Conservation (phyloP, 2,797 vertebrate species). For the Sebastes vulpes region DNA sequence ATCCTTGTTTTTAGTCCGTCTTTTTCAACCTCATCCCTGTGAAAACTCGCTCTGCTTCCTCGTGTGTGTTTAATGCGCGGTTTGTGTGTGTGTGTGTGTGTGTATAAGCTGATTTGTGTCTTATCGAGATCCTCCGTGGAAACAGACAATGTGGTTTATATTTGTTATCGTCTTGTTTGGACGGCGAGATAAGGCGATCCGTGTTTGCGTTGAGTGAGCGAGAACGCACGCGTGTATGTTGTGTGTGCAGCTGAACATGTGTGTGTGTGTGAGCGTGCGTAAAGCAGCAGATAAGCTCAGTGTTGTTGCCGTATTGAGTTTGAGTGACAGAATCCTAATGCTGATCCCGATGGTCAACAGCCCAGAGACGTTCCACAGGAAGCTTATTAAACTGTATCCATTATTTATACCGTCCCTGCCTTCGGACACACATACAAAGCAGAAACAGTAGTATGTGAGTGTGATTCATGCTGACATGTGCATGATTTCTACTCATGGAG, state of each 20-base stretch:
- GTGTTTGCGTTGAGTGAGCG: constrained; percentile 28
- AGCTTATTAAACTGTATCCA: constrained; percentile 77
- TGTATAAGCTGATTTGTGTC: constrained; percentile 80
- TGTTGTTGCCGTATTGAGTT: constrained; percentile 54
- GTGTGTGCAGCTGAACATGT: not conserved
- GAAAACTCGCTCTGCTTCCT: constrained; percentile 7
- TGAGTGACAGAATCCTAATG: constrained; percentile 76
- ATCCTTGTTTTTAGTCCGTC: constrained; percentile 49
- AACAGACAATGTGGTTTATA: constrained; percentile 80
- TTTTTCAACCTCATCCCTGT: constrained; percentile 4
- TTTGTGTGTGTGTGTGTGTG: constrained; percentile 10
- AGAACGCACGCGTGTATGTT: not conserved
- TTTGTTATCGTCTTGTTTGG: constrained; percentile 80
- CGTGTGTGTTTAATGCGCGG: constrained; percentile 8
- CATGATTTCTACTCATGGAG: constrained; percentile 34
- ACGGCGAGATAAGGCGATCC: constrained; percentile 75
- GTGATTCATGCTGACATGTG: constrained; percentile 29
- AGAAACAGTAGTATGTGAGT: constrained; percentile 5
- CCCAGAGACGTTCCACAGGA: constrained; percentile 72
- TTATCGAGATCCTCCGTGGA: constrained; percentile 81
- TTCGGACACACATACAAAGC: constrained; percentile 14
- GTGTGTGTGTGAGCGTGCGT: not conserved
- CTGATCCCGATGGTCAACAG: constrained; percentile 82
- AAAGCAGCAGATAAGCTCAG: constrained; percentile 55
- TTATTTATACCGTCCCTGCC: constrained; percentile 69